Conservation (phyloP, 1,140 invertebrate species). For the Calephelis virginiensis region DNA sequence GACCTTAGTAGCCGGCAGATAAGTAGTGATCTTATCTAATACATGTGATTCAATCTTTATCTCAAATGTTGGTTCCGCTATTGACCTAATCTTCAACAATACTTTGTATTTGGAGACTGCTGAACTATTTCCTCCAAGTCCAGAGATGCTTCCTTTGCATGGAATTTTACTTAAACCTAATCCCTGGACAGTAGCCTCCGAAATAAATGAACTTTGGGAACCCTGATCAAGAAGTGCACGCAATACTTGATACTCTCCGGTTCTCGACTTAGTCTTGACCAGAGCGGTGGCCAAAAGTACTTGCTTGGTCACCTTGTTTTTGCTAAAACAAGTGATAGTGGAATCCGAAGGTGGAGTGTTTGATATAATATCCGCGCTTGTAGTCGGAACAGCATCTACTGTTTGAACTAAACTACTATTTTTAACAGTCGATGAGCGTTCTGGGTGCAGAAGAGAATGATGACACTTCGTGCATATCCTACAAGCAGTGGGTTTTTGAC, state of each 20-base stretch:
- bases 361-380: not conserved
- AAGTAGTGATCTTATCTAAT: slow-evolving; percentile 4
- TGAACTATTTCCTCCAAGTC: not conserved
- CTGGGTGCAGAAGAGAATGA: slow-evolving; percentile 13
- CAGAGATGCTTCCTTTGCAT: not conserved
- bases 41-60: not conserved
- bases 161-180: not conserved
- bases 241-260: not conserved
- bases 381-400: not conserved
- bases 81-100: not conserved
- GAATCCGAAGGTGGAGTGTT: not conserved
- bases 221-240: not conserved
- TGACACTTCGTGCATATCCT: slow-evolving; percentile 25
- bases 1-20: not conserved
- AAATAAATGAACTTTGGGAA: not conserved
- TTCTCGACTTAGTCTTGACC: not conserved
- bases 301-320: slow-evolving; percentile 1
- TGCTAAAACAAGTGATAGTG: slow-evolving; percentile 1
- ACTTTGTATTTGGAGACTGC: not conserved
- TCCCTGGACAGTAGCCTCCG: not conserved
- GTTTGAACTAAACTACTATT: not conserved
- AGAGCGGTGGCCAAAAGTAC: not conserved
- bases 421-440: not conserved
- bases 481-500: slow-evolving; percentile 19
- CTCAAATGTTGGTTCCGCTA: not conserved